Evolutionary conservation across 2,113 vertebrate species (phyloP).

Genomic region (Camelus bactrianus): DNA sequence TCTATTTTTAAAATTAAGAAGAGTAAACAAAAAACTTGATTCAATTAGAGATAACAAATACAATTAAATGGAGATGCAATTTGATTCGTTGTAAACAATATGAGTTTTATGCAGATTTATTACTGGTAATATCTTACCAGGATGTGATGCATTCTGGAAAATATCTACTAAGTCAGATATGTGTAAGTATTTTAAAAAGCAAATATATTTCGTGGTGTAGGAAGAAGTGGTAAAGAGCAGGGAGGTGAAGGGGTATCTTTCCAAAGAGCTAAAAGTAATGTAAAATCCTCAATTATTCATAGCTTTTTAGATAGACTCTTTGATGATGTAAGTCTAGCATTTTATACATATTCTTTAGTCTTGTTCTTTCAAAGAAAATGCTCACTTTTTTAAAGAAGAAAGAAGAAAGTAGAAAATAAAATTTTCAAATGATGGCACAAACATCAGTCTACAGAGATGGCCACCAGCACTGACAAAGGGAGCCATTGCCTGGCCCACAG

Average conservation of each 20-base stretch:
- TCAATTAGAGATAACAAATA: conserved; percentile 55
- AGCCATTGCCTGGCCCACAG: neutral
- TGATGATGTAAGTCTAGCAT: neutral
- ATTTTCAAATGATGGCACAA: neutral
- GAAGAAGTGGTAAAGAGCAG: neutral
- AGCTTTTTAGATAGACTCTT: neutral
- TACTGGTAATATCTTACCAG: neutral
- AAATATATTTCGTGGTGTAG: neutral
- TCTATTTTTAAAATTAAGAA: conserved; percentile 55
- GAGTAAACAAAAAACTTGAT: conserved; percentile 23
- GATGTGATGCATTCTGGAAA: neutral
- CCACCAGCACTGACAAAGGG: fast-evolving
- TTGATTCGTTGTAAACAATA: conserved; percentile 57
- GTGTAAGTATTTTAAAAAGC: neutral
- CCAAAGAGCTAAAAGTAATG: neutral
- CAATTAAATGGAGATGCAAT: conserved; percentile 45
- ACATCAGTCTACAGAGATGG: neutral
- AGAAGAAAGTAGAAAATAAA: neutral
- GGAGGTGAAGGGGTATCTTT: neutral
- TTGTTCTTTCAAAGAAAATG: conserved; percentile 24
- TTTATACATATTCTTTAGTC: neutral
- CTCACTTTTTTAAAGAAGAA: neutral
- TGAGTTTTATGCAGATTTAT: conserved; percentile 49
- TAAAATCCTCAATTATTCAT: neutral
- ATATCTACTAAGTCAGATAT: neutral